Conservation (phyloP, 2,888 invertebrate genomes). For the Melipona bicolor region DNA sequence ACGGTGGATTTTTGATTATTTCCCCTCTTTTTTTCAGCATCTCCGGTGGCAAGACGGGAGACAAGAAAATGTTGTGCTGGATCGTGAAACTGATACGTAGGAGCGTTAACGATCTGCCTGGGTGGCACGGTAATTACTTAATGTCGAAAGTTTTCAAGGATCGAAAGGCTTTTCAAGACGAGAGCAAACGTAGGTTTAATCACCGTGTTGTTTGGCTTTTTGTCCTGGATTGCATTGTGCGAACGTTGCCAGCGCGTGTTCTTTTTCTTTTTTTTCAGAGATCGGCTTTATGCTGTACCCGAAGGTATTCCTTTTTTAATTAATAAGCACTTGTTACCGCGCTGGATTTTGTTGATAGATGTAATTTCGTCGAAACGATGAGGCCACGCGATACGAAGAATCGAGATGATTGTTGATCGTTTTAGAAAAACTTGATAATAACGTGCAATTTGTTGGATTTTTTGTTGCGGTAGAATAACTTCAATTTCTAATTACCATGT, state of each 20-base stretch:
- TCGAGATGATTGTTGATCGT: neutral
- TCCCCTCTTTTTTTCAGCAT: neutral
- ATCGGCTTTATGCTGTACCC: neutral
- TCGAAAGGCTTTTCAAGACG: constrained; percentile 26
- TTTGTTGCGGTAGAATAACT: neutral
- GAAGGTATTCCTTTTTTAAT: neutral
- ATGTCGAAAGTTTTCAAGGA: constrained; percentile 13
- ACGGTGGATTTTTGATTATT: neutral
- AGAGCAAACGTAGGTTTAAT: neutral
- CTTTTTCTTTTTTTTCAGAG: neutral
- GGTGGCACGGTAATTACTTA: constrained; percentile 45
- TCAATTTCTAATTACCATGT: neutral
- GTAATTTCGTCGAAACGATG: neutral
- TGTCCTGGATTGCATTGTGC: neutral
- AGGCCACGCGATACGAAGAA: neutral
- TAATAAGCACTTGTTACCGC: neutral
- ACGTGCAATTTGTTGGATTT: neutral
- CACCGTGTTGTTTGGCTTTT: neutral
- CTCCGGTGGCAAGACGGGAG: neutral
- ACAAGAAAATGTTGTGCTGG: constrained; percentile 1
- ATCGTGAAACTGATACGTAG: constrained; percentile 11
- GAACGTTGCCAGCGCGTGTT: neutral
- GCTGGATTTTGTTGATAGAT: neutral
- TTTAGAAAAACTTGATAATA: constrained; percentile 5
- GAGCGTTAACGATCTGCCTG: constrained; percentile 37